phyloP scores from a whole-genome alignment of 2,888 invertebrate genomes.

The Rhynchonema sp. region DNA sequence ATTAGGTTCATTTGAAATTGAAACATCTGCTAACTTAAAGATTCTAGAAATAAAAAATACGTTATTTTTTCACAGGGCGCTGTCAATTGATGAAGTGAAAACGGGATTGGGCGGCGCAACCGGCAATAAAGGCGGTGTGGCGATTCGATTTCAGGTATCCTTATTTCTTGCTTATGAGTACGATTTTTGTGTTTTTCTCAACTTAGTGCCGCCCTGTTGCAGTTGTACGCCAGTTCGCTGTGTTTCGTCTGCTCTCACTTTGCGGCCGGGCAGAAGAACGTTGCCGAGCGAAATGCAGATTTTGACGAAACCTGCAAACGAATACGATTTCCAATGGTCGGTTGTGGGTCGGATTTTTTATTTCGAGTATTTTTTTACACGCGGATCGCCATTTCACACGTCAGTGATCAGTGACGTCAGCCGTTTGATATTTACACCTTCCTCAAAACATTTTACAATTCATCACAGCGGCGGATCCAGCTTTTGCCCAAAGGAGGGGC shows the following conservation, averaged over 20 bases:
- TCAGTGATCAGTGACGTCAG: slow-evolving; percentile 8
- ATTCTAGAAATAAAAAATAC: too few species aligned
- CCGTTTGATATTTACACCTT: background rate
- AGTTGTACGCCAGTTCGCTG: slow-evolving; percentile 72
- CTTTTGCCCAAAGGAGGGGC: too few species aligned
- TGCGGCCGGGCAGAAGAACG: slow-evolving; percentile 92
- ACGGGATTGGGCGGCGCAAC: slow-evolving; percentile 95
- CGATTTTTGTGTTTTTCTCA: background rate
- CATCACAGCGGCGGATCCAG: too few species aligned
- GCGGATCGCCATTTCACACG: slow-evolving; percentile 8
- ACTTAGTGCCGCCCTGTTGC: slow-evolving; percentile 36
- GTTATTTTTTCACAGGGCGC: slow-evolving; percentile 52
- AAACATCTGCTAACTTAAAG: too few species aligned
- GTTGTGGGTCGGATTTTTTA: too few species aligned
- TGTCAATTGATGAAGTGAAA: slow-evolving; percentile 84
- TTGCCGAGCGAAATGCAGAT: slow-evolving; percentile 80
- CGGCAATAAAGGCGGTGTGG: slow-evolving; percentile 86
- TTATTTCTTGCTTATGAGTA: background rate
- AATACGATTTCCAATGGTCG: slow-evolving; percentile 30
- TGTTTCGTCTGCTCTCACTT: slow-evolving; percentile 98
- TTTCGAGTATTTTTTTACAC: too few species aligned
- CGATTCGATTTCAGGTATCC: slow-evolving; percentile 24
- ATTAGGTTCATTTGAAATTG: slow-evolving; percentile 37
- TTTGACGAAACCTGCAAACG: slow-evolving; percentile 84
- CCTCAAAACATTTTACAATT: too few species aligned